Evolutionary conservation across 2,888 invertebrate species (phyloP).

Genomic region (Agrochola lychnidis): DNA sequence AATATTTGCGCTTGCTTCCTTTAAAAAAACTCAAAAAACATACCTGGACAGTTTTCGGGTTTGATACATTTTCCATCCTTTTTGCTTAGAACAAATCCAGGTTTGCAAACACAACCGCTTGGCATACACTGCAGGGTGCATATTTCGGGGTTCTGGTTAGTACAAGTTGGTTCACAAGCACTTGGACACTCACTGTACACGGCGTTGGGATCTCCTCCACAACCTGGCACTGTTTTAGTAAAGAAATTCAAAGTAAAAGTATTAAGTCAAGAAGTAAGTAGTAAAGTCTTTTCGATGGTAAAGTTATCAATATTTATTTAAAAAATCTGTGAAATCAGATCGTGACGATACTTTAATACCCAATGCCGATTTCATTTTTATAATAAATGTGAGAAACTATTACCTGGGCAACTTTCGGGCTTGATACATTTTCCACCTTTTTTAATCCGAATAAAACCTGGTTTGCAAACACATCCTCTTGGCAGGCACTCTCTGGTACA

Average conservation of each 20-base stretch:
- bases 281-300: background rate
- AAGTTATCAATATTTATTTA: background rate
- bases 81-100: conserved; percentile 7
- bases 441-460: conserved; percentile 63
- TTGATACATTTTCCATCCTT: conserved; percentile 18
- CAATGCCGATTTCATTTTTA: background rate
- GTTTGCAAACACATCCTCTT: conserved; percentile 42
- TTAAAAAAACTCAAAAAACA: background rate
- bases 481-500: conserved; percentile 29
- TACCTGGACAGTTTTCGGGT: conserved; percentile 25
- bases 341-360: background rate
- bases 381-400: background rate
- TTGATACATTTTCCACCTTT: conserved; percentile 64
- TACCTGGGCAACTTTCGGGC: conserved; percentile 60
- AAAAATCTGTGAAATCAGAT: background rate
- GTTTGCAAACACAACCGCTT: conserved; percentile 16
- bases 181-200: conserved; percentile 5
- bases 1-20: background rate
- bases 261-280: background rate
- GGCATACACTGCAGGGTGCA: conserved; percentile 19
- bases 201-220: conserved; percentile 32
- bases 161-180: conserved; percentile 30
- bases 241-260: background rate
- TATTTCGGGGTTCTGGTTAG: conserved; percentile 1
- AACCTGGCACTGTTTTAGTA: conserved; percentile 16